Conservation (phyloP, 2,113 vertebrate species). For the Lepisosteus osseus region DNA sequence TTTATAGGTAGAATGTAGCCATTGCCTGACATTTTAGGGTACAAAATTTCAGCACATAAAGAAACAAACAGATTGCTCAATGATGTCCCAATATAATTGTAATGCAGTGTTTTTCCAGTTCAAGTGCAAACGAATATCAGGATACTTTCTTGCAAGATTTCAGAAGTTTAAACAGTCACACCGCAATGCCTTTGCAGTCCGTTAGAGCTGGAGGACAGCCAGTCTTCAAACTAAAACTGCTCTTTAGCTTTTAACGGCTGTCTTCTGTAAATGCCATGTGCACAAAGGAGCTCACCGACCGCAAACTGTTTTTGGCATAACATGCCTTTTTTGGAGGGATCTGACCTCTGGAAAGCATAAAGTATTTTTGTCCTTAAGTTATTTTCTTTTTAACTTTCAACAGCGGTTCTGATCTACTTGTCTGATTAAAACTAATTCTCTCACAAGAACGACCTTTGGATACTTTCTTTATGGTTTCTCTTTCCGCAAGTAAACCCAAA, state of each 20-base stretch:
- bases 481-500: too few relatives aligned
- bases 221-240: slow-evolving; percentile 41
- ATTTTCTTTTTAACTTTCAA: too few relatives aligned
- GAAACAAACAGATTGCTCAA: slow-evolving; percentile 5
- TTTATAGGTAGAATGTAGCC: slow-evolving; percentile 17
- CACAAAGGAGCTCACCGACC: slow-evolving; percentile 35
- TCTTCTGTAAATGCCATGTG: slow-evolving; percentile 47
- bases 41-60: neutral
- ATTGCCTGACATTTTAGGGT: slow-evolving; percentile 18
- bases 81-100: slow-evolving; percentile 16
- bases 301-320: slow-evolving; percentile 23
- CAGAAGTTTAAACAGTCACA: slow-evolving; percentile 18
- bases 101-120: neutral
- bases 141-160: neutral
- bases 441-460: neutral
- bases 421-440: neutral
- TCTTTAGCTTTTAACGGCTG: slow-evolving; percentile 47
- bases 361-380: too few relatives aligned
- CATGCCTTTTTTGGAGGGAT: slow-evolving; percentile 10
- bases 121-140: neutral
- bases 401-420: too few relatives aligned
- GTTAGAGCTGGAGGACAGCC: slow-evolving; percentile 41
- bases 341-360: slow-evolving; percentile 15
- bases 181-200: slow-evolving; percentile 44
- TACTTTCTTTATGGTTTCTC: neutral